These are phyloP conservation scores for Macrostomum cliftonense DNA, from an alignment of 2,888 invertebrate species.

Conservation along the genomic window DNA sequence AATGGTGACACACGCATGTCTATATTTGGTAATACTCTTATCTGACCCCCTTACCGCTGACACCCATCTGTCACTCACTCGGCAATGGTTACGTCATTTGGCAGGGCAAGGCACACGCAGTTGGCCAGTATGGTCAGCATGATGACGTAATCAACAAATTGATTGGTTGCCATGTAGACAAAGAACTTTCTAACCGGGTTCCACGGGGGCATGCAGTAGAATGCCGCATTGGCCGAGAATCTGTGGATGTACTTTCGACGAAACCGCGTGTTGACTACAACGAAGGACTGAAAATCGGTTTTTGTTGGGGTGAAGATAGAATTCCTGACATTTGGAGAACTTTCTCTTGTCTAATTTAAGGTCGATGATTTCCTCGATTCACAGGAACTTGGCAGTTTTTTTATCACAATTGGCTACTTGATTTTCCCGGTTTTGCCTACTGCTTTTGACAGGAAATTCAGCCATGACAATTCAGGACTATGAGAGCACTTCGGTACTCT, in stretches of 20 bases:
- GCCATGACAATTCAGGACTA: too few relatives aligned
- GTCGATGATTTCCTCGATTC: too few relatives aligned
- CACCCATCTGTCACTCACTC: constrained; percentile 56
- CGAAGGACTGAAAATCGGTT: constrained; percentile 80
- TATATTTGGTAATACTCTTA: too few relatives aligned
- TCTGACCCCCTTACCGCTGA: too few relatives aligned
- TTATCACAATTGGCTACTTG: too few relatives aligned
- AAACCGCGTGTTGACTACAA: constrained; percentile 81
- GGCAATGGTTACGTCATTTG: constrained; percentile 57
- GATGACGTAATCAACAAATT: constrained; percentile 85
- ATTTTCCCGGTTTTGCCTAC: too few relatives aligned
- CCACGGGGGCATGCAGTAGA: constrained; percentile 81
- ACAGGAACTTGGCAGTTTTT: too few relatives aligned
- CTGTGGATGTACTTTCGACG: constrained; percentile 86
- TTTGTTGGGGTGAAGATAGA: too few relatives aligned
- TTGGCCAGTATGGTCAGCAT: constrained; percentile 88
- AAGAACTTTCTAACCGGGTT: constrained; percentile 63
- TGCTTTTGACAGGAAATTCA: too few relatives aligned
- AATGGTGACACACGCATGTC: constrained; percentile 14
- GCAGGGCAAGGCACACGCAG: constrained; percentile 90
- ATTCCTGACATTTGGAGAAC: too few relatives aligned
- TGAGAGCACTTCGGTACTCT: too few relatives aligned
- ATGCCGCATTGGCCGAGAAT: constrained; percentile 73
- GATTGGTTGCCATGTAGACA: constrained; percentile 78
- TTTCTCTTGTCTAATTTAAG: too few relatives aligned